These are phyloP conservation scores for Silurus aristotelis DNA, from an alignment of 2,797 vertebrate species.

Conservation along the genomic window DNA sequence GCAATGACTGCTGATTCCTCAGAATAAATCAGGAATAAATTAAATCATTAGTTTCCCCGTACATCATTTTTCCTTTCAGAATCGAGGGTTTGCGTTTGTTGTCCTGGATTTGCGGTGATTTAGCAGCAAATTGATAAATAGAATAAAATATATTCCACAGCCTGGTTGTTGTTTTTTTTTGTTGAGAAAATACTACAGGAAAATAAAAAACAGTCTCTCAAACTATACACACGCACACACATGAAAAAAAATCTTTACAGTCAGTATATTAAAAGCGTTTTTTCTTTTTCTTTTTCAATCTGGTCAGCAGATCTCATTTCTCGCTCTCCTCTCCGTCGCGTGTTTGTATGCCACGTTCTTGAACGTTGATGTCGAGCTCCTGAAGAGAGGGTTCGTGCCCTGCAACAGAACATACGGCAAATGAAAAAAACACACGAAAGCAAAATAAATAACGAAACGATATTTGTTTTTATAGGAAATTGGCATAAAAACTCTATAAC, in stretches of 20 bases:
- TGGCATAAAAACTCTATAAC: conserved; percentile 42
- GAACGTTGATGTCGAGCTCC: conserved; percentile 93
- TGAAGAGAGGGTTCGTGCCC: conserved; percentile 96
- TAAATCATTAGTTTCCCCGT: background rate
- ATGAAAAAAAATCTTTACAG: conserved; percentile 36
- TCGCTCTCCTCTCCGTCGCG: conserved; percentile 75
- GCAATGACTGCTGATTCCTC: background rate
- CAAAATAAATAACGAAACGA: conserved; percentile 13
- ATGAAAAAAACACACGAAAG: background rate
- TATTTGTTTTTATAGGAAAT: background rate
- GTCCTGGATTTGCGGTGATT: background rate
- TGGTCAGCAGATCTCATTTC: conserved; percentile 62
- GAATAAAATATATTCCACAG: conserved; percentile 1
- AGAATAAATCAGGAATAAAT: conserved; percentile 13
- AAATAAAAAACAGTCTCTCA: conserved; percentile 16
- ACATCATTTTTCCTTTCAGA: background rate
- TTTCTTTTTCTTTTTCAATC: conserved; percentile 62
- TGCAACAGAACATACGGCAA: conserved; percentile 58
- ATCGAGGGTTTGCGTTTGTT: background rate
- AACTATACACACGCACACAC: conserved; percentile 14
- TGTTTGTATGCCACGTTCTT: conserved; percentile 95
- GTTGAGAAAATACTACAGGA: conserved; percentile 8
- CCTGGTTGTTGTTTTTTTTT: background rate
- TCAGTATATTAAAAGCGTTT: conserved; percentile 7
- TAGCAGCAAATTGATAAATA: conserved; percentile 37